Percentiles rank a stretch among this genome's conserved stretches.
These are phyloP conservation scores for Onthophagus taurus DNA, from an alignment of 1,140 invertebrate genomes.

Conservation along the genomic window DNA sequence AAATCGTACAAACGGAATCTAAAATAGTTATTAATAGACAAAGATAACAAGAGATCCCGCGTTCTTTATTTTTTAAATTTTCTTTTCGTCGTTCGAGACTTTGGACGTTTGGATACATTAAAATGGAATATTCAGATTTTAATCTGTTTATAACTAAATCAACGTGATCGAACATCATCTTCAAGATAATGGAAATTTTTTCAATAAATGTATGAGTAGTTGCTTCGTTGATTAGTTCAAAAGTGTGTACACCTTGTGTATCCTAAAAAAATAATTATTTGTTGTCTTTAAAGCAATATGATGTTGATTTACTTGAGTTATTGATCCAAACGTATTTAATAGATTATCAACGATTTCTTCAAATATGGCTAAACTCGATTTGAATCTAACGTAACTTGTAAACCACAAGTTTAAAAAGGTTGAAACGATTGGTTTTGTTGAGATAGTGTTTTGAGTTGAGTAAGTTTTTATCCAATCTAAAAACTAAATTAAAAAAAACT, in stretches of 20 bases:
- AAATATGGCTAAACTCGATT: conserved; percentile 29
- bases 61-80: conserved; percentile 38
- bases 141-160: conserved; percentile 39
- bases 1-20: conserved; percentile 33
- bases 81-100: conserved; percentile 32
- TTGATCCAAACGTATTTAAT: conserved; percentile 33
- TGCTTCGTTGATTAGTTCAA: conserved; percentile 36
- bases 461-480: conserved; percentile 38
- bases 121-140: conserved; percentile 37
- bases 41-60: conserved; percentile 40
- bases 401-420: conserved; percentile 26
- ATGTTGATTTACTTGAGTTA: conserved; percentile 33
- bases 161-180: conserved; percentile 38
- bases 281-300: neutral
- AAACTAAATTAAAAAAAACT: neutral
- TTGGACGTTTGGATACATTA: conserved; percentile 28
- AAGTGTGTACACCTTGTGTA: conserved; percentile 18
- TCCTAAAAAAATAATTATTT: conserved; percentile 1
- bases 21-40: conserved; percentile 37
- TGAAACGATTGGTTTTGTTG: conserved; percentile 19
- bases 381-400: conserved; percentile 24
- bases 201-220: conserved; percentile 33
- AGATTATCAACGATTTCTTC: conserved; percentile 37
- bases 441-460: conserved; percentile 28
- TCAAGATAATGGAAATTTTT: conserved; percentile 35